phyloP scores from a whole-genome alignment of 2,888 invertebrate species.

The Plagiodera versicolora region DNA sequence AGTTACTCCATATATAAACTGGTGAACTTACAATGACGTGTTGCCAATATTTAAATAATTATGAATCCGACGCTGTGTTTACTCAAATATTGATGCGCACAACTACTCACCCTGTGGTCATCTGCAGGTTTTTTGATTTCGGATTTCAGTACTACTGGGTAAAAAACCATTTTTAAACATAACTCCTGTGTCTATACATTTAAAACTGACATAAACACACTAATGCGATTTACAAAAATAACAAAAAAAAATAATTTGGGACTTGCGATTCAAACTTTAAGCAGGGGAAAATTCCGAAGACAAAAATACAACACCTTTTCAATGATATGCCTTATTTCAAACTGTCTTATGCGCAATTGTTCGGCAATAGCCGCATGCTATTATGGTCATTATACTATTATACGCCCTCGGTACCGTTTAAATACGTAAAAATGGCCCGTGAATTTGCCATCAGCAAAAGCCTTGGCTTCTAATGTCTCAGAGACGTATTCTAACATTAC shows the following conservation, averaged over 20 bases:
- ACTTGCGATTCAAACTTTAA: constrained; percentile 22
- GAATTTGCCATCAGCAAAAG: constrained; percentile 50
- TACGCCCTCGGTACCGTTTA: constrained; percentile 54
- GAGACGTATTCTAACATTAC: not conserved
- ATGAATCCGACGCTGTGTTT: not conserved
- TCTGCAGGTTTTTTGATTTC: constrained; percentile 50
- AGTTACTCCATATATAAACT: no score
- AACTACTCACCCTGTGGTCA: constrained; percentile 50
- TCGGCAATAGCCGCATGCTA: constrained; percentile 54
- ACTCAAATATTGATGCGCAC: not conserved
- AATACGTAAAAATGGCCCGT: constrained; percentile 54
- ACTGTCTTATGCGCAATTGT: constrained; percentile 55
- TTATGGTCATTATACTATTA: constrained; percentile 56
- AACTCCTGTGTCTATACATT: constrained; percentile 46
- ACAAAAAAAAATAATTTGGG: constrained; percentile 10
- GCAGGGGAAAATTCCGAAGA: constrained; percentile 14
- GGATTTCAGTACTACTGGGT: constrained; percentile 35
- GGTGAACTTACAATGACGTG: not conserved
- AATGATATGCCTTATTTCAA: constrained; percentile 51
- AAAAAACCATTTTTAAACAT: constrained; percentile 45
- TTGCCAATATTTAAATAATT: no score
- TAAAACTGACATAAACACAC: constrained; percentile 33
- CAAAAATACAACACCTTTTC: constrained; percentile 45
- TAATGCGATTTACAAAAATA: constrained; percentile 8
- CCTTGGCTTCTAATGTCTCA: constrained; percentile 45